Conservation (phyloP, 1,140 invertebrate species). For the Trichonephila inaurata region DNA sequence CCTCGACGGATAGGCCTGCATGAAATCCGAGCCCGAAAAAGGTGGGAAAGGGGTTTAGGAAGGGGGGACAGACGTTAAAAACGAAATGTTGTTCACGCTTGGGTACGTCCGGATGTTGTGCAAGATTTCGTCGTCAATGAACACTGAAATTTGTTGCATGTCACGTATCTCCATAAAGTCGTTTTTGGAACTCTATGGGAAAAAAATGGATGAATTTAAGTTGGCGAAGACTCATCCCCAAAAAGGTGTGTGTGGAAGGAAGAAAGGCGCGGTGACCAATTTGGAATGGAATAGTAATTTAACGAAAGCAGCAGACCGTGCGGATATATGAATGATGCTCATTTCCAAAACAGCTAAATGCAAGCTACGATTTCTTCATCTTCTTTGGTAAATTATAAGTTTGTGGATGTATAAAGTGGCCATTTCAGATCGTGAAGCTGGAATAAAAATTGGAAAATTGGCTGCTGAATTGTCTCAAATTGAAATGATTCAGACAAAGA, state of each 20-base stretch:
- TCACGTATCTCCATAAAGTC: conserved; percentile 28
- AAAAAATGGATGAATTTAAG: conserved; percentile 48
- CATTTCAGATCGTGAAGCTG: not conserved
- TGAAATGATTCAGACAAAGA: too few species aligned
- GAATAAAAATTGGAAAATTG: not conserved
- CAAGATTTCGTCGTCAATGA: conserved; percentile 60
- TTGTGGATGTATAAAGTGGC: not conserved
- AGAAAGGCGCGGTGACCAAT: not conserved
- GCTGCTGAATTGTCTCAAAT: too few species aligned
- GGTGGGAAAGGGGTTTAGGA: conserved; percentile 23
- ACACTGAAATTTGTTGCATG: conserved; percentile 60
- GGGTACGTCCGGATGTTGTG: conserved; percentile 61
- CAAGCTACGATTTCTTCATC: not conserved
- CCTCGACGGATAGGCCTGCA: not conserved
- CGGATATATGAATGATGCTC: not conserved
- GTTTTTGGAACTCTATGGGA: conserved; percentile 47
- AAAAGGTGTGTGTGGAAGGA: conserved; percentile 29
- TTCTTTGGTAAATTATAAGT: not conserved
- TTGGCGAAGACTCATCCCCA: not conserved
- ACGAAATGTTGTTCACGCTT: conserved; percentile 32
- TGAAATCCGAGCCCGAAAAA: conserved; percentile 18
- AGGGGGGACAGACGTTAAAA: not conserved
- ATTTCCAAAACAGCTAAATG: not conserved
- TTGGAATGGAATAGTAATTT: conserved; percentile 31
- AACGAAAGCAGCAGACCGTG: conserved; percentile 11